Percentiles rank a stretch among this genome's conserved stretches.
phyloP scores from a whole-genome alignment of 2,888 invertebrate species.

The Taphrorychus bicolor region DNA sequence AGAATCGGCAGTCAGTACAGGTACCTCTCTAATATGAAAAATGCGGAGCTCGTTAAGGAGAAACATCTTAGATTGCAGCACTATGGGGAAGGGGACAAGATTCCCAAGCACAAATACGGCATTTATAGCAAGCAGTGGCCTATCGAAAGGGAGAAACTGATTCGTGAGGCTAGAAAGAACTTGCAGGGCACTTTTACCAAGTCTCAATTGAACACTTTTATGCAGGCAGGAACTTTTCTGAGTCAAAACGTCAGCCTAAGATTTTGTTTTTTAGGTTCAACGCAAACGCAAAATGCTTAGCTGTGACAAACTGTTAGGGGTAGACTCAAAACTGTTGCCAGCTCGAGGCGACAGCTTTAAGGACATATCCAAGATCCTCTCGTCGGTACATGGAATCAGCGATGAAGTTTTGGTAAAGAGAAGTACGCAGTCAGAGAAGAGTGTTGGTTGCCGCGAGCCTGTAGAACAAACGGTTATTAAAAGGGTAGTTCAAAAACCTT shows the following conservation, averaged over 20 bases:
- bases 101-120: slow-evolving; percentile 61
- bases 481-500: slow-evolving; percentile 4
- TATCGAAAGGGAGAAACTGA: slow-evolving; percentile 46
- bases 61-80: slow-evolving; percentile 51
- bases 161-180: slow-evolving; percentile 43
- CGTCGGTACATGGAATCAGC: slow-evolving; percentile 32
- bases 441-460: slow-evolving; percentile 9
- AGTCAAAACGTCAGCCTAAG: too few relatives aligned
- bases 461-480: slow-evolving; percentile 1
- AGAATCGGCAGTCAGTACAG: slow-evolving; percentile 66
- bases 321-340: slow-evolving; percentile 19
- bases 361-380: slow-evolving; percentile 40
- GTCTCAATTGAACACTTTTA: slow-evolving; percentile 37
- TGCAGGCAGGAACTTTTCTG: too few relatives aligned
- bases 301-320: slow-evolving; percentile 39
- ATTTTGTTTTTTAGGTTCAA: slow-evolving; percentile 18
- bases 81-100: slow-evolving; percentile 58
- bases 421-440: slow-evolving; percentile 19
- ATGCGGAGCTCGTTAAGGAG: neutral
- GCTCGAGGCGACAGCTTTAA: slow-evolving; percentile 33
- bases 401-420: slow-evolving; percentile 5
- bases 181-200: slow-evolving; percentile 40
- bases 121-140: slow-evolving; percentile 61
- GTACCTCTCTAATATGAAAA: slow-evolving; percentile 54
- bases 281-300: too few relatives aligned